Base-by-base conservation (phyloP, 2,888 invertebrate species). In the Ochropacha duplaris region DNA sequence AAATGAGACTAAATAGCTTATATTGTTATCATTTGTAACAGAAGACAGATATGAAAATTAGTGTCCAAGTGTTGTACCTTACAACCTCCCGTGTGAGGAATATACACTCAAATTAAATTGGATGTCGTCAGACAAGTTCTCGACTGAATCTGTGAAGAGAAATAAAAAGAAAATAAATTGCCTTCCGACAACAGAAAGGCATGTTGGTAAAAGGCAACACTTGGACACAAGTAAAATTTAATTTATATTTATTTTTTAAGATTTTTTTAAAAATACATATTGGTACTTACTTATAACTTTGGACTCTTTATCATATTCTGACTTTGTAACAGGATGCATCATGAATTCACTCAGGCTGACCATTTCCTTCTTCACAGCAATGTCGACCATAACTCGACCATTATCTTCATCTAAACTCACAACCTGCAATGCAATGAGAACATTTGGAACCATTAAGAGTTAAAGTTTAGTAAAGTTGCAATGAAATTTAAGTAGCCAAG, bases 391-490 rank as follows among this genome's bases (percentile, higher is more conserved):
- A 2, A 97, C 94, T 59, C 97, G 93, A 0, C 96, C 96, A 22
- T 95, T 95, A 72, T 97, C 96, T 74, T 97, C 97, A 80, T 98
- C 97, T 57, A 97, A 94, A 19, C 96, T 96, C 70, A 96, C 94
- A 14, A 98, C 94, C 95, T 95, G 80, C 12, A 77, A 77, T 95
- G 80, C 12, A 77, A 77, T 31, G 5, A 31, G 31, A 31, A 54
- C 28, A 51, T 19, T 44, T 19, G n/a, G n/a, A 2, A 9, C n/a
- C 14, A 19, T 19, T 39, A 16, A n/a, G n/a, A n/a, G n/a, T n/a
- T n/a, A n/a, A n/a, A n/a, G n/a, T n/a, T n/a, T n/a, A n/a, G n/a
- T n/a, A n/a, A n/a, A n/a, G n/a, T n/a, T n/a, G n/a, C n/a, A n/a
- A n/a, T n/a, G n/a, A n/a, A n/a, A n/a, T n/a, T n/a, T n/a, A n/a